Percentiles rank a stretch among this genome's conserved stretches.
Conservation (phyloP, 2,888 invertebrate species). For the Drymonia ruficornis region DNA sequence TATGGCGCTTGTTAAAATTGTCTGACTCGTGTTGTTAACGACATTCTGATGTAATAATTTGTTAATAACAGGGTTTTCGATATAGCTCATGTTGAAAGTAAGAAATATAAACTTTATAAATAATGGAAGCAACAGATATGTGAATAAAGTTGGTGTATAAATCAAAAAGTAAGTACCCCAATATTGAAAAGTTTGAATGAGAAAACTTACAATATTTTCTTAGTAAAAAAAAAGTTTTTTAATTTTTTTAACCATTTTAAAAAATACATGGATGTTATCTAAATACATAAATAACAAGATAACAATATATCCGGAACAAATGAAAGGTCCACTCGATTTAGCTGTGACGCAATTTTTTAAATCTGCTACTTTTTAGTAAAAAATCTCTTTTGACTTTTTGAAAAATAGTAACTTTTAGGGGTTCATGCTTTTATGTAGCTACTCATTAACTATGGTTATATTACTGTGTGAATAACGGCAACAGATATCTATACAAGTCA, state of each 20-base stretch:
- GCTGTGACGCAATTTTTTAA: background rate
- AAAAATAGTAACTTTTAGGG: background rate
- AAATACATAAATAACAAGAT: background rate
- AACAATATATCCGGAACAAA: background rate
- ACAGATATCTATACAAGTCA: too few relatives aligned
- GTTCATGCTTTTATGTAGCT: background rate
- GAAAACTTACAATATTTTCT: too few relatives aligned
- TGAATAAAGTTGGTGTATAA: too few relatives aligned
- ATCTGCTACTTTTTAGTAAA: slow-evolving; percentile 4
- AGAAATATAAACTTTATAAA: background rate
- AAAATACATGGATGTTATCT: background rate
- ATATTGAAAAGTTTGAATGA: too few relatives aligned
- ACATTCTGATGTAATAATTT: slow-evolving; percentile 3
- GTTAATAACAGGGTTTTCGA: background rate
- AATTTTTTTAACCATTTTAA: too few relatives aligned
- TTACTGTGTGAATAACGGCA: too few relatives aligned
- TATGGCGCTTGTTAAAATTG: slow-evolving; percentile 6
- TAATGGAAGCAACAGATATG: too few relatives aligned
- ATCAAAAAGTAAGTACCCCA: too few relatives aligned
- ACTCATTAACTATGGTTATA: too few relatives aligned
- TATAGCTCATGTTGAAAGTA: background rate
- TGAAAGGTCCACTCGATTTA: background rate
- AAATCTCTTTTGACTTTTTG: slow-evolving; percentile 31
- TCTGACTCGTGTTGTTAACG: background rate
- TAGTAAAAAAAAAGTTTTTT: too few relatives aligned